A percentile compares a stretch with the other conserved stretches of the same genome.
These are phyloP conservation scores for Sogatella furcifera DNA, from an alignment of 1,140 invertebrate genomes.

Conservation along the genomic window DNA sequence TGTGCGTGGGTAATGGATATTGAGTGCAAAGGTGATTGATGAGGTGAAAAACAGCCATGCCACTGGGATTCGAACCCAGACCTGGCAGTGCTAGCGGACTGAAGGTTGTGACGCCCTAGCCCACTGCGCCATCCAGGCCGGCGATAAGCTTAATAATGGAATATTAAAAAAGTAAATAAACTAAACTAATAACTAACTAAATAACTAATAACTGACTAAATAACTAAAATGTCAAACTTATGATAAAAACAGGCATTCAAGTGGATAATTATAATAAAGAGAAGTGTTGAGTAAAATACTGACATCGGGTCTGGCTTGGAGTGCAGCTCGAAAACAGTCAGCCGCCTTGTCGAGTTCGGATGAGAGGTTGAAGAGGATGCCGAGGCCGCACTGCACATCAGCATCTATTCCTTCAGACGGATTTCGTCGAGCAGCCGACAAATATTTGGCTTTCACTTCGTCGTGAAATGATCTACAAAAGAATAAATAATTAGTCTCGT, in stretches of 20 bases:
- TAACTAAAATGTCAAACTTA: too few relatives aligned
- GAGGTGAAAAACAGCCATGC: too few relatives aligned
- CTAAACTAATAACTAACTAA: too few relatives aligned
- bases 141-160: too few relatives aligned
- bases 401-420: conserved; percentile 66
- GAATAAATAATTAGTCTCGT: conserved; percentile 7
- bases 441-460: conserved; percentile 67
- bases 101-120: too few relatives aligned
- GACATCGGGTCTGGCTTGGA: conserved; percentile 70
- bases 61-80: too few relatives aligned
- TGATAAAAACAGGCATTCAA: not conserved
- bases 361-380: conserved; percentile 89
- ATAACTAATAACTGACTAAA: too few relatives aligned
- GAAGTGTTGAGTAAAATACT: conserved; percentile 22
- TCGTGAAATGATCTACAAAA: conserved; percentile 39
- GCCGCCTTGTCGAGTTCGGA: conserved; percentile 92
- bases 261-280: not conserved
- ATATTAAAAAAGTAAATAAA: too few relatives aligned
- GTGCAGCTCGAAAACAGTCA: conserved; percentile 87
- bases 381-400: conserved; percentile 92
- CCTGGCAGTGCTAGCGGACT: too few relatives aligned
- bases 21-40: too few relatives aligned
- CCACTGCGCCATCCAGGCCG: too few relatives aligned
- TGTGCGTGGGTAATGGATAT: too few relatives aligned
- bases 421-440: conserved; percentile 73